Evolutionary conservation across 2,113 vertebrate genomes (phyloP), one percentile per base, ranked within the genome.

Genomic region (Sander vitreus): DNA sequence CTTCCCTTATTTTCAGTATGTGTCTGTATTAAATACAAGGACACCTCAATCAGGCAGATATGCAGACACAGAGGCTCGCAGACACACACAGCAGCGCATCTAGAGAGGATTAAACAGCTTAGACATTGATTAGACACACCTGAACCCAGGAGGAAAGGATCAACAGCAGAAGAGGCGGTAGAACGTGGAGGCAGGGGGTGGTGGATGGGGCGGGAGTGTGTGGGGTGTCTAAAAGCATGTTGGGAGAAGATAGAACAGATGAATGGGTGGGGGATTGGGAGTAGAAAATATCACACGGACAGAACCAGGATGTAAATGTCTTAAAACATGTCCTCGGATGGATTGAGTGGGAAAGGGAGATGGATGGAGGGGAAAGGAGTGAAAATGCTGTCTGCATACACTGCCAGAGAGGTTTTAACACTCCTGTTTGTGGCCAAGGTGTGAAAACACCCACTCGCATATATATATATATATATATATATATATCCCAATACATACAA

Each of bases 121-220:
- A 85, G 85, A 89, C 87, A 93, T 86, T 85, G 86, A 93, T 92
- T 90, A 85, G 85, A 81, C 81, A 89, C 86, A 91, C 86, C 86
- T 90, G 84, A 86, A 86, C 78, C 78, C 74, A 77, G 62, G 67
- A 83, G 84, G 74, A 59, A 89, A 58, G 63, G 74, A 81, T 70
- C 16, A 13, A 77, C 78, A 77, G 79, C 62, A 64, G 63, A 73
- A 63, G 70, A 54, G 16, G 73, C 6, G n/a, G 67, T 45, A 55
- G 57, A 72, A 33, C 55, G 13, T 18, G 36, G 33, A 71, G 13
- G 63, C n/a, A 33, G 7, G 45, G 58, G 16, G 16, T 3, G 45
- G 69, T 9, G 25, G 68, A 48, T 25, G 51, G 11, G 10, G 47
- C 60, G 63, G 54, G 57, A 47, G 51, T 16, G 55, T 54, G 70